phyloP scores from a whole-genome alignment of 1,140 invertebrate genomes.

The Drosophila truncata region DNA sequence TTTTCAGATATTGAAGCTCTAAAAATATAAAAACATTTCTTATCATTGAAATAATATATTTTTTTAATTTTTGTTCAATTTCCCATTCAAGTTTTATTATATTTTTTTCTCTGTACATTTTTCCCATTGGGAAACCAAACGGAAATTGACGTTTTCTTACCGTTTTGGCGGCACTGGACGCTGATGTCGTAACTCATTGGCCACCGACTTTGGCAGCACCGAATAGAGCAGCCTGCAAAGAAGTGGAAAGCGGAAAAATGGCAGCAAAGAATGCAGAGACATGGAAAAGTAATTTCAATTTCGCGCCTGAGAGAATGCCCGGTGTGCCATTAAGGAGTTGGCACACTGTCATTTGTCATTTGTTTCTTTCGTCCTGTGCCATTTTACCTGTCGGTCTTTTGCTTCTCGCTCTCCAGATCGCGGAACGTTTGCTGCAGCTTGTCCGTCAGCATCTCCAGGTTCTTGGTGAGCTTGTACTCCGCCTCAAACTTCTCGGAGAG shows the following conservation, averaged over 20 bases:
- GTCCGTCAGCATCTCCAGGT: slow-evolving; percentile 97
- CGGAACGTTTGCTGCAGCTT: slow-evolving; percentile 98
- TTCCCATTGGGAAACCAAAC: not conserved
- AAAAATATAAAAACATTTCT: too few species aligned
- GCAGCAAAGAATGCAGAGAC: slow-evolving; percentile 37
- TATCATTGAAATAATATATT: not conserved
- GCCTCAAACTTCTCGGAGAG: slow-evolving; percentile 99
- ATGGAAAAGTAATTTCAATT: slow-evolving; percentile 79
- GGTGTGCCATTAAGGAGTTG: slow-evolving; percentile 60
- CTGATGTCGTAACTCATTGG: slow-evolving; percentile 95
- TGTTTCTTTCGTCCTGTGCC: slow-evolving; percentile 90
- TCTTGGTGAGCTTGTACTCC: slow-evolving; percentile 98
- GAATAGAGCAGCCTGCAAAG: slow-evolving; percentile 94
- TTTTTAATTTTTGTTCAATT: too few species aligned
- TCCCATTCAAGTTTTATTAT: not conserved
- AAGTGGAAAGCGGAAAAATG: slow-evolving; percentile 1
- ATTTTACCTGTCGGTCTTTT: slow-evolving; percentile 96
- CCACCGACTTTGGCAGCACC: slow-evolving; percentile 96
- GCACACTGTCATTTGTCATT: slow-evolving; percentile 50
- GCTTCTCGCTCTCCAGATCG: slow-evolving; percentile 97
- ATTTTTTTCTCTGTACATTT: slow-evolving; percentile 26
- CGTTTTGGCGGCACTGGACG: slow-evolving; percentile 93
- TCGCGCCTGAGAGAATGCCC: slow-evolving; percentile 74
- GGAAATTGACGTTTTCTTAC: slow-evolving; percentile 67
- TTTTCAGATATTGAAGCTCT: not conserved